A percentile compares a stretch with the other conserved stretches of the same genome.
These are phyloP conservation scores for Monoplex corrugatus DNA, from an alignment of 2,888 invertebrate genomes.

Conservation along the genomic window DNA sequence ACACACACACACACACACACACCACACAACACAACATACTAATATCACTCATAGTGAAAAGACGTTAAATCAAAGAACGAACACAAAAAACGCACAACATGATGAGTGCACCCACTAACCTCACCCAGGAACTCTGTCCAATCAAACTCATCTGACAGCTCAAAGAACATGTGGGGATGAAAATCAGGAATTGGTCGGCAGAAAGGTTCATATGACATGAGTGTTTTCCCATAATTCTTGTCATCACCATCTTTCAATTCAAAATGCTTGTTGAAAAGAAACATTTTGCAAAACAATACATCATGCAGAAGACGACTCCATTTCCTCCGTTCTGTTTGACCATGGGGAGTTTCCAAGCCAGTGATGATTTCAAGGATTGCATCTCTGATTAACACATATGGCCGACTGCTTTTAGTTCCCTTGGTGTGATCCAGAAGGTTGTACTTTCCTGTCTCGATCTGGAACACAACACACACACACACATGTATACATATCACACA, in stretches of 20 bases:
- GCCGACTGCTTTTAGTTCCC: not conserved
- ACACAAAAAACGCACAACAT: not conserved
- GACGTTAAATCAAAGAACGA: too few species aligned
- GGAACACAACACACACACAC: not conserved
- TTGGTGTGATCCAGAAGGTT: slow-evolving; percentile 30
- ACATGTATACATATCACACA: not conserved
- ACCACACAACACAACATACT: not conserved
- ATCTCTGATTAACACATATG: slow-evolving; percentile 25
- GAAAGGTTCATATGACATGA: not conserved
- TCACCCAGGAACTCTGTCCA: slow-evolving; percentile 41
- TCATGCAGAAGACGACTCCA: slow-evolving; percentile 42
- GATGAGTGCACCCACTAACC: not conserved
- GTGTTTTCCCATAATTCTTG: not conserved
- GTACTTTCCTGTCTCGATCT: slow-evolving; percentile 2
- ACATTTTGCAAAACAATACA: slow-evolving; percentile 33
- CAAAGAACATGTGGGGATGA: slow-evolving; percentile 41
- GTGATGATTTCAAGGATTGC: not conserved
- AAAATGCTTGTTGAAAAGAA: slow-evolving; percentile 8
- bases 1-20: slow-evolving; percentile 10
- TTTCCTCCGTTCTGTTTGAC: not conserved
- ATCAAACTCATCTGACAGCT: slow-evolving; percentile 29
- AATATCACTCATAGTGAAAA: too few species aligned
- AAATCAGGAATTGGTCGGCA: slow-evolving; percentile 40
- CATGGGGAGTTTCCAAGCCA: not conserved
- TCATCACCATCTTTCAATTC: not conserved